Evolutionary conservation across 2,797 vertebrate species (phyloP).

Genomic region (Sebastes melanostomus): DNA sequence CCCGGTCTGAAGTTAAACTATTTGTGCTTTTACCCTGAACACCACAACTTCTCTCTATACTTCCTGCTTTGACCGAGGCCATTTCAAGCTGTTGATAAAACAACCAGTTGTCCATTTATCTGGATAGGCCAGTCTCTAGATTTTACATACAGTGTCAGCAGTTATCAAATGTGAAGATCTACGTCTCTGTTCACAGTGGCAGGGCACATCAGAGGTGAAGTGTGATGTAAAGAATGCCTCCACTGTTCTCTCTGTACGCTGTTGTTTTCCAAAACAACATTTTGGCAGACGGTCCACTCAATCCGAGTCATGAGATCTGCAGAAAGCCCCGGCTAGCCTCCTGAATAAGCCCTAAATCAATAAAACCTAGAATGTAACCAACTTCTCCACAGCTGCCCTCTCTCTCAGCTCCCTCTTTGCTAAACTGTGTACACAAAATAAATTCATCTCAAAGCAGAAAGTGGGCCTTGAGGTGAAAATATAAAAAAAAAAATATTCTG

Average conservation of each 20-base stretch:
- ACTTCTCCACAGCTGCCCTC: not conserved
- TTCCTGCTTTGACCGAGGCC: not conserved
- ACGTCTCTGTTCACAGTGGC: not conserved
- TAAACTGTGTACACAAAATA: not conserved
- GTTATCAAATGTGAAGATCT: not conserved
- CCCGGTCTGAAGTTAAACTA: not conserved
- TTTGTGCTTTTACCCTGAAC: not conserved
- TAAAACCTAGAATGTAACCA: slow-evolving; percentile 29
- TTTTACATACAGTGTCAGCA: not conserved
- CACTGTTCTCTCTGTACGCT: slow-evolving; percentile 16
- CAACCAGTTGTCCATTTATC: not conserved
- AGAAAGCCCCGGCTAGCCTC: slow-evolving; percentile 23
- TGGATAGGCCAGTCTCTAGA: not conserved
- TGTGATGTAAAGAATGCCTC: slow-evolving; percentile 30
- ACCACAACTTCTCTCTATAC: not conserved
- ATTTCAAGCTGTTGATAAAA: not conserved
- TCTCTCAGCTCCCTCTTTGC: not conserved
- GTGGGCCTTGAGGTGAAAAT: not conserved
- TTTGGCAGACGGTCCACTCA: slow-evolving; percentile 51
- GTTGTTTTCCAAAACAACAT: slow-evolving; percentile 52
- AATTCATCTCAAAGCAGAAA: not conserved
- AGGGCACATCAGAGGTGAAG: not conserved
- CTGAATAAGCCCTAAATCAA: slow-evolving; percentile 40
- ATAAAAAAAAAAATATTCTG: not conserved
- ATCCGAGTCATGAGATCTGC: slow-evolving; percentile 61